Conservation (phyloP, 1,140 invertebrate genomes). For the Zaprionus ghesquierei region DNA sequence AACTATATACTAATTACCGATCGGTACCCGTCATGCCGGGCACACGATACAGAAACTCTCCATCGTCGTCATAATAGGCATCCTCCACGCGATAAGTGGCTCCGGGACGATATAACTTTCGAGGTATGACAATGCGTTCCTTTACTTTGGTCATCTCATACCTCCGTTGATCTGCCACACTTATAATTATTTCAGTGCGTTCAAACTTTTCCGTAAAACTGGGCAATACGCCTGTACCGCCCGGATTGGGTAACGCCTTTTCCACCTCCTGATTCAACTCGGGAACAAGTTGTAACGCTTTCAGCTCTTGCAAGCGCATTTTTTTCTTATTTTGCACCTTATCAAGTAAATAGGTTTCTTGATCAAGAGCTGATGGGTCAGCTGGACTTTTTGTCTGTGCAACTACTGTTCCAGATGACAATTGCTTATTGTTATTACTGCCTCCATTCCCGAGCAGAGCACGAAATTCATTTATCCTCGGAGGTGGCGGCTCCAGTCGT, state of each 20-base stretch:
- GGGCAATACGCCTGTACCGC: conserved; percentile 55
- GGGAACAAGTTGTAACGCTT: conserved; percentile 26
- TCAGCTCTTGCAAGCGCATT: conserved; percentile 70
- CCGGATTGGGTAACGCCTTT: conserved; percentile 41
- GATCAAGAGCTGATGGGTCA: conserved; percentile 34
- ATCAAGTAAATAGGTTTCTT: conserved; percentile 76
- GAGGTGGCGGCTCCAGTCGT: conserved; percentile 49
- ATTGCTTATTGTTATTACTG: background rate
- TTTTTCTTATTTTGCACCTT: conserved; percentile 63
- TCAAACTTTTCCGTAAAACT: conserved; percentile 59
- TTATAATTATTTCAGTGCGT: conserved; percentile 82
- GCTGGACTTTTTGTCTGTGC: background rate
- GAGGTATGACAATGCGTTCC: conserved; percentile 87
- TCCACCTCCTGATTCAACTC: background rate
- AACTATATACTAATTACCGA: background rate
- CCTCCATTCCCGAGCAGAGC: conserved; percentile 77
- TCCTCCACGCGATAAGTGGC: conserved; percentile 88
- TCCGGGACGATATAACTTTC: conserved; percentile 84
- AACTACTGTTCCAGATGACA: background rate
- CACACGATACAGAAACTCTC: conserved; percentile 89
- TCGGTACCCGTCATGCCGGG: conserved; percentile 84
- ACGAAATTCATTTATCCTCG: conserved; percentile 81
- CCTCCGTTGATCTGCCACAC: conserved; percentile 54
- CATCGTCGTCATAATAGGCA: conserved; percentile 90
- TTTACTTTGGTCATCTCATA: conserved; percentile 74